Percentiles rank a stretch among this genome's conserved stretches.
phyloP scores from a whole-genome alignment of 2,113 vertebrate genomes.

The Corvus cornix region DNA sequence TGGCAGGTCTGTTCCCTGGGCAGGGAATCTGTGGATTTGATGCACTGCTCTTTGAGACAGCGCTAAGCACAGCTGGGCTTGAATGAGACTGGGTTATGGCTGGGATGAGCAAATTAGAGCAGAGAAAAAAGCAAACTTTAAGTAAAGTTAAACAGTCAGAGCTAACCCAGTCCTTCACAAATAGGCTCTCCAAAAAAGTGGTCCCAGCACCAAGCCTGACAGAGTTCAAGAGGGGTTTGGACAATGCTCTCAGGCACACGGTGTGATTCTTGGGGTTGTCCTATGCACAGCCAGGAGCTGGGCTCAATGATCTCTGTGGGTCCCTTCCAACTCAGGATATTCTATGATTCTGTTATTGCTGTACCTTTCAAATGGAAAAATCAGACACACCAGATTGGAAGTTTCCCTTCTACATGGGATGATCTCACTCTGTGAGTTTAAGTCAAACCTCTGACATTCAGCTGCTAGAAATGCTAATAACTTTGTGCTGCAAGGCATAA shows the following conservation, averaged over 20 bases:
- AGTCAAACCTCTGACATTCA: neutral
- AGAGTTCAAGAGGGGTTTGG: neutral
- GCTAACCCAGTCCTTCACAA: neutral
- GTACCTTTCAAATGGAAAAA: neutral
- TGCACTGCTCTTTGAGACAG: neutral
- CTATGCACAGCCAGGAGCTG: neutral
- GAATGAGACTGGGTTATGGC: neutral
- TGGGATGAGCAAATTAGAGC: neutral
- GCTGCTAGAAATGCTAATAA: conserved; percentile 4
- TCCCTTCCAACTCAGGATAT: neutral
- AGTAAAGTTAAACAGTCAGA: neutral
- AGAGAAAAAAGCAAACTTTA: neutral
- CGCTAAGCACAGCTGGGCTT: fast-evolving
- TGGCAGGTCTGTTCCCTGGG: neutral
- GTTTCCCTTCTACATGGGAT: neutral
- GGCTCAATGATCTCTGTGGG: neutral
- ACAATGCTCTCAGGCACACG: neutral
- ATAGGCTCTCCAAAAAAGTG: neutral
- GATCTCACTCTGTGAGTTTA: neutral
- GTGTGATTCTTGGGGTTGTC: neutral
- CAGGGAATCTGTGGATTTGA: neutral
- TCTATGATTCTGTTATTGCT: neutral
- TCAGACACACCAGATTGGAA: neutral
- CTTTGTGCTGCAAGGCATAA: neutral
- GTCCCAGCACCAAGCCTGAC: neutral